Base-by-base conservation (phyloP, 2,797 vertebrate species). In the Helostoma temminkii region DNA sequence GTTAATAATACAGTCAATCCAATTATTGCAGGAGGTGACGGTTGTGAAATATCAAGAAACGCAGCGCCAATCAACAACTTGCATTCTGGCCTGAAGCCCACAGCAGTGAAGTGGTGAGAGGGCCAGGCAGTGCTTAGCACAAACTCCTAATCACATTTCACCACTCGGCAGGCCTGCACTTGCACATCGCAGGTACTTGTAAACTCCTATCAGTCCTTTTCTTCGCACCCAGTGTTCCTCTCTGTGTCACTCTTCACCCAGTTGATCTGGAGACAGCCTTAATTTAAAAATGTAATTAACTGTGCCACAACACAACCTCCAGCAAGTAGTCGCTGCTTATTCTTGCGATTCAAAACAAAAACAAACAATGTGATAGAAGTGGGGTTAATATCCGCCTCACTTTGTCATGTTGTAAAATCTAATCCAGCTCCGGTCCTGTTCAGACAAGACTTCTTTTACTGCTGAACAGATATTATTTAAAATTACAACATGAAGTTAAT, bases 251-350 rank as follows among this genome's bases (percentile, higher is more conserved):
- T 92, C 90, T 87, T 91, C 90, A 70, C 78, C 80, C 73, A 92
- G 94, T 76, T 85, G 92, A 92, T 94, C 91, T 86, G 82, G 53
- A 83, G 84, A 90, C 90, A 80, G 88, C 83, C 84, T 91, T 94
- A 89, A 93, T 96, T 96, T 95, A 89, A 94, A 83, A 96, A 93
- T 90, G 86, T 91, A 94, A 96, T 95, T 94, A 96, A 93, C 92
- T 92, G 81, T 87, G 85, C 82, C 83, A 86, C 76, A 83, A 82
- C 77, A 70, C 78, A 67, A 76, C 78, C 85, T 92, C 70, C 59
- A 30, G 89, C 68, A 55, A 87, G 74, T 24, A 42, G 82, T 73
- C 47, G 2, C 48, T 63, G 78, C 83, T 81, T 80, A 63, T 65
- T 81, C 66, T 66, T 62, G 74, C 64, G 75, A 85, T 81, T 83